Percentiles rank a stretch among this genome's conserved stretches.
phyloP scores from a whole-genome alignment of 1,140 invertebrate genomes.

The Meloidogyne chitwoodi region DNA sequence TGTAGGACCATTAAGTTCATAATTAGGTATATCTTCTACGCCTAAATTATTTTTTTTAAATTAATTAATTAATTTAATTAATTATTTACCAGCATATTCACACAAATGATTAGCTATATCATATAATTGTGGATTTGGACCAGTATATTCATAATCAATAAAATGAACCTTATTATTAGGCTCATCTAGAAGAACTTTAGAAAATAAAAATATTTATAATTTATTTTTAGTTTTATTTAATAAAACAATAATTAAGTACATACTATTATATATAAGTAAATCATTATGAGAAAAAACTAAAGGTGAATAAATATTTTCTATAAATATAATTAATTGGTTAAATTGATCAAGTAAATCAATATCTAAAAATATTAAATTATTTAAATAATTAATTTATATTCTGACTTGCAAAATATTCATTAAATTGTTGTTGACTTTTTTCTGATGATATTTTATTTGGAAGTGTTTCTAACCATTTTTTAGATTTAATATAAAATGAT shows the following conservation, averaged over 20 bases:
- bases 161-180: slow-evolving; percentile 70
- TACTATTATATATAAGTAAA: slow-evolving; percentile 83
- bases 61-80: not conserved
- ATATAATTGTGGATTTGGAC: slow-evolving; percentile 85
- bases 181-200: slow-evolving; percentile 6
- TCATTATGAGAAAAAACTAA: slow-evolving; percentile 96
- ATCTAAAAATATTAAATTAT: not conserved
- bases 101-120: slow-evolving; percentile 97
- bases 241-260: not conserved
- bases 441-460: slow-evolving; percentile 3
- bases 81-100: slow-evolving; percentile 80
- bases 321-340: not conserved
- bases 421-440: slow-evolving; percentile 22
- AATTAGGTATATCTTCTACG: slow-evolving; percentile 61
- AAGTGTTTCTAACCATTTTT: slow-evolving; percentile 70
- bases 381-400: not conserved
- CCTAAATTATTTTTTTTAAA: slow-evolving; percentile 49
- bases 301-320: slow-evolving; percentile 9
- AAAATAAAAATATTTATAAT: not conserved
- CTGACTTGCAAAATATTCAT: slow-evolving; percentile 34
- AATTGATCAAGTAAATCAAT: slow-evolving; percentile 17
- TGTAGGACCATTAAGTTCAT: slow-evolving; percentile 26
- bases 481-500: slow-evolving; percentile 72
- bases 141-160: slow-evolving; percentile 96
- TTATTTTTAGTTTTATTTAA: not conserved